Conservation (phyloP, 2,113 vertebrate species). For the Meriones unguiculatus region DNA sequence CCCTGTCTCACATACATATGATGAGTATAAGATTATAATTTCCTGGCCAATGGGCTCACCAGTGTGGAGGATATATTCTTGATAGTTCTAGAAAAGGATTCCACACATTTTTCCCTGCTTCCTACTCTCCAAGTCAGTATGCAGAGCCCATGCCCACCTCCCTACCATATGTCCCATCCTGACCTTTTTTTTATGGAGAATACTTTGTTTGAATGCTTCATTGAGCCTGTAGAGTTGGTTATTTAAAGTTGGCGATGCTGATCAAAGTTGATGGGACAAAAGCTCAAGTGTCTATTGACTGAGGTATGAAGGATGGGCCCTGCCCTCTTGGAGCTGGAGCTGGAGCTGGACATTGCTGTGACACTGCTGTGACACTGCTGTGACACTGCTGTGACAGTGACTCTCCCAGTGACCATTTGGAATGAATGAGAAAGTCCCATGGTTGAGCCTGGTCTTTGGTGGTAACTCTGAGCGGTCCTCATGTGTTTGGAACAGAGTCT, state of each 20-base stretch:
- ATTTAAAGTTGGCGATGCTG: background rate
- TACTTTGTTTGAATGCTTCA: constrained; percentile 53
- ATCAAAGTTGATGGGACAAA: background rate
- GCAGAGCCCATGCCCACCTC: background rate
- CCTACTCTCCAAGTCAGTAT: background rate
- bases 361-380: background rate
- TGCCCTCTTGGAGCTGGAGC: background rate
- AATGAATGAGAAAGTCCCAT: background rate
- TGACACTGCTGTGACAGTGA: background rate
- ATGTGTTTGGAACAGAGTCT: background rate
- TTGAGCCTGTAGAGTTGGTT: background rate
- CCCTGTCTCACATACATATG: background rate
- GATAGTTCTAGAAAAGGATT: background rate
- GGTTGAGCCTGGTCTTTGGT: background rate
- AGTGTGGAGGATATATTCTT: background rate
- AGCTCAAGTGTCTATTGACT: background rate
- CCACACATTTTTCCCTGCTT: background rate
- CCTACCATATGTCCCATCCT: background rate
- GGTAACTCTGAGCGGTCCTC: background rate
- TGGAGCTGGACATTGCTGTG: background rate
- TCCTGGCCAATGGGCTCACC: constrained; percentile 12
- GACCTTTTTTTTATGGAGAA: background rate
- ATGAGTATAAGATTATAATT: constrained; percentile 33
- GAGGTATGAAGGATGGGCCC: background rate
- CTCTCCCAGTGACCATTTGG: background rate